Conservation (phyloP, 2,113 vertebrate species). For the Beaufortia kweichowensis region DNA sequence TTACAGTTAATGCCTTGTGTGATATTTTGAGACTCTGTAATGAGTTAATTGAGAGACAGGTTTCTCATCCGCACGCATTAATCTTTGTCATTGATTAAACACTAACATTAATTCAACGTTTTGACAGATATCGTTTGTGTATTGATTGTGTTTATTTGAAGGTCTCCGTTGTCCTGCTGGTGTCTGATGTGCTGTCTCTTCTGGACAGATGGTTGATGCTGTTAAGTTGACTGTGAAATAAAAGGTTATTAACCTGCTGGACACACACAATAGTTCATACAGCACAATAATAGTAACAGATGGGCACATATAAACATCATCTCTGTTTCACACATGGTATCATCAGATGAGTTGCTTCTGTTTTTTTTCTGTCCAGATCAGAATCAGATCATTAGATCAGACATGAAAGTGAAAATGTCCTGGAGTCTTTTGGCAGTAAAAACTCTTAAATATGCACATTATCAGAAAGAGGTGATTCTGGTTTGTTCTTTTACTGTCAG, state of each 20-base stretch:
- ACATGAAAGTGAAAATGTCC: not conserved
- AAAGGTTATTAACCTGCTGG: not conserved
- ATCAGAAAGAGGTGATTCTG: not conserved
- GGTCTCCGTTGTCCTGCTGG: constrained; percentile 9
- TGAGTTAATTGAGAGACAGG: not conserved
- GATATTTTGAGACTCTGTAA: too few relatives aligned
- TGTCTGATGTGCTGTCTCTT: constrained; percentile 23
- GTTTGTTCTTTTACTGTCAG: not conserved
- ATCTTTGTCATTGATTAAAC: not conserved
- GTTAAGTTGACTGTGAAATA: constrained; percentile 17
- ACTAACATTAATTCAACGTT: not conserved
- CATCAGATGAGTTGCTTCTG: not conserved
- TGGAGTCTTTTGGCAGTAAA: constrained; percentile 6
- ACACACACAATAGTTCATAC: not conserved
- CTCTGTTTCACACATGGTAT: not conserved
- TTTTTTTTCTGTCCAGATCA: not conserved
- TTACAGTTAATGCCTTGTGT: too few relatives aligned
- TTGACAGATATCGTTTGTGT: not conserved
- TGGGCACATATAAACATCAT: constrained; percentile 13
- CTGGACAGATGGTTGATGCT: constrained; percentile 35
- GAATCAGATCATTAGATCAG: not conserved
- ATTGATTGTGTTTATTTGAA: constrained; percentile 1
- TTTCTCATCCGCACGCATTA: too few relatives aligned
- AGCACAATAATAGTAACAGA: constrained; percentile 10
- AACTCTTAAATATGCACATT: not conserved